These are phyloP conservation scores for Bimastos eiseni DNA, from an alignment of 2,888 invertebrate genomes.

Conservation along the genomic window DNA sequence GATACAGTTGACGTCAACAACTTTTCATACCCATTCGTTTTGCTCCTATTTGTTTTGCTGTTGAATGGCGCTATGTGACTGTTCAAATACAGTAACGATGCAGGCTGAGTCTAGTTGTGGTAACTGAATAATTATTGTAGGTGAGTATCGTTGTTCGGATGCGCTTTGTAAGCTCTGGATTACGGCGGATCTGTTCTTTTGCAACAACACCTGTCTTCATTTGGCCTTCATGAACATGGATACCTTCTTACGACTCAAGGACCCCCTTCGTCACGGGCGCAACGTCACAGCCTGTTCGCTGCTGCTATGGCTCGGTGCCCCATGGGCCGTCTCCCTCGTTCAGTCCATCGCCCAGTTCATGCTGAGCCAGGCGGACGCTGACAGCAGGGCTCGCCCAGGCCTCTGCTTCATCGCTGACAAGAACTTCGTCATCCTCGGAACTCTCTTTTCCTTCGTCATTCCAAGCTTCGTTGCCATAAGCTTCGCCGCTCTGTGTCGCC, in stretches of 20 bases:
- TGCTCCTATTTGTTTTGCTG: no score
- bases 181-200: constrained; percentile 46
- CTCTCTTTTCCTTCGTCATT: constrained; percentile 43
- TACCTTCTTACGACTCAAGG: constrained; percentile 43
- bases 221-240: constrained; percentile 45
- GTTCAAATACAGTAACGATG: no score
- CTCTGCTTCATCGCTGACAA: constrained; percentile 45
- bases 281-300: constrained; percentile 43
- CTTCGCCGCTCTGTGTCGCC: constrained; percentile 39
- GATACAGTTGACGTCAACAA: no score
- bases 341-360: constrained; percentile 46
- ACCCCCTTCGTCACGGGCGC: constrained; percentile 43
- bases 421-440: constrained; percentile 45
- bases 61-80: neutral
- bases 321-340: constrained; percentile 45
- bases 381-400: constrained; percentile 33
- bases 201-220: constrained; percentile 47
- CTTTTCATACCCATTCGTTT: no score
- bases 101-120: neutral
- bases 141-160: constrained; percentile 39
- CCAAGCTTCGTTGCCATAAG: constrained; percentile 37
- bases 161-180: constrained; percentile 45
- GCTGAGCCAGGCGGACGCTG: constrained; percentile 44
- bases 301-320: constrained; percentile 45
- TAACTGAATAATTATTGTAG: constrained; percentile 29